Base-by-base conservation (phyloP, 2,797 vertebrate genomes). In the Chrosomus eos region DNA sequence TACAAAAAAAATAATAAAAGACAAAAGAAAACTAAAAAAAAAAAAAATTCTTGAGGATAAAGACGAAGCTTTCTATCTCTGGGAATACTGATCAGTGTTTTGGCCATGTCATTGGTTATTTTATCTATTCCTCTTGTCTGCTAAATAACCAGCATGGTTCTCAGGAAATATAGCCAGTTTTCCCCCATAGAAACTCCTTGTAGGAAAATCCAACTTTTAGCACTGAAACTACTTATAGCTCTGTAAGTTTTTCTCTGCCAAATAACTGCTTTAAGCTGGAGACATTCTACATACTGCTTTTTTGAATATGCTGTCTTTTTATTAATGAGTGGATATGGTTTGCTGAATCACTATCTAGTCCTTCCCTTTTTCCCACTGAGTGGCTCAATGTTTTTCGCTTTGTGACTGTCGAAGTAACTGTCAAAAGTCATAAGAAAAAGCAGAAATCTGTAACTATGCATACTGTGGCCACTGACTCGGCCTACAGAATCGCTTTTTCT, bases 131-230 rank as follows among this genome's bases (percentile, higher is more conserved):
- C 95, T 97, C 92, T 95, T 93, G 96, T 97, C 95, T 97, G 97
- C 97, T 97, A 96, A 97, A 96, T 97, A 96, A 98, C 97, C 97
- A 98, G 97, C 97, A 96, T 98, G 97, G 97, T 97, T 98, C 98
- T 99, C 98, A 99, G 98, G 98, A 99, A 99, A 95, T 95, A 92
- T 94, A 97, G 96, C 96, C 96, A 97, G 96, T 95, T 96, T 96
- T 85, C 90, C 84, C 88, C 93, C 95, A 94, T 94, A 95, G 95
- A 95, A 96, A 93, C 94, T 96, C 96, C 97, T 97, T 96, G 96
- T 97, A 97, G 97, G 96, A 96, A 97, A 95, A 96, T 96, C 96
- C 96, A 95, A 97, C 96, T 97, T 97, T 96, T 98, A 97, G 97
- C 98, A 99, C 97, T 98, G 97, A 99, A 96, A 94, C 94, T 94